phyloP scores from a whole-genome alignment of 2,888 invertebrate species.

The Dicycla oo region DNA sequence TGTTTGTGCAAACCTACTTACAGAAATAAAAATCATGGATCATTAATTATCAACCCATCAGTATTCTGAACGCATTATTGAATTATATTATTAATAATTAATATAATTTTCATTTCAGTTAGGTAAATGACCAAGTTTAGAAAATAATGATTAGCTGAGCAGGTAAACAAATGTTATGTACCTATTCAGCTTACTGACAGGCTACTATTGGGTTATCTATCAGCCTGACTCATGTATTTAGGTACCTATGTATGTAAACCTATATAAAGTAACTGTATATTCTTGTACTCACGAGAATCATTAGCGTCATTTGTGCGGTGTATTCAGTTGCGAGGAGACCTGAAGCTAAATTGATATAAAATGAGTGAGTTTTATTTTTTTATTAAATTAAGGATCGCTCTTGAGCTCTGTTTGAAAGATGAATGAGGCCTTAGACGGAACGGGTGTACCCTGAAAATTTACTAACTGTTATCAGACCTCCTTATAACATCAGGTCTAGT shows the following conservation, averaged over 20 bases:
- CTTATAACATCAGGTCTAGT: no score
- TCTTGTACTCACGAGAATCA: not conserved
- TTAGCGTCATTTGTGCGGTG: constrained; percentile 5
- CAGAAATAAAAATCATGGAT: no score
- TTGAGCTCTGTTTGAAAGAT: no score
- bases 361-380: constrained; percentile 27
- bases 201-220: not conserved
- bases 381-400: not conserved
- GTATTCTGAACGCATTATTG: no score
- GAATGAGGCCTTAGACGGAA: no score
- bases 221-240: constrained; percentile 16
- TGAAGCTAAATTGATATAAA: not conserved
- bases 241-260: not conserved
- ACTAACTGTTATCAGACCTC: no score
- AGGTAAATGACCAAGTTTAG: no score
- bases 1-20: no score
- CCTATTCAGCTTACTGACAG: constrained; percentile 8
- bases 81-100: no score
- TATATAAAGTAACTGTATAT: not conserved
- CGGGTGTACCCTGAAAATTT: no score
- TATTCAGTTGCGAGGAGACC: not conserved
- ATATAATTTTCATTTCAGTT: no score
- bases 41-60: no score
- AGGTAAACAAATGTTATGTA: not conserved
- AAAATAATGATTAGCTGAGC: not conserved